These are phyloP conservation scores for Psettodes erumei DNA, from an alignment of 2,113 vertebrate genomes.

Conservation along the genomic window DNA sequence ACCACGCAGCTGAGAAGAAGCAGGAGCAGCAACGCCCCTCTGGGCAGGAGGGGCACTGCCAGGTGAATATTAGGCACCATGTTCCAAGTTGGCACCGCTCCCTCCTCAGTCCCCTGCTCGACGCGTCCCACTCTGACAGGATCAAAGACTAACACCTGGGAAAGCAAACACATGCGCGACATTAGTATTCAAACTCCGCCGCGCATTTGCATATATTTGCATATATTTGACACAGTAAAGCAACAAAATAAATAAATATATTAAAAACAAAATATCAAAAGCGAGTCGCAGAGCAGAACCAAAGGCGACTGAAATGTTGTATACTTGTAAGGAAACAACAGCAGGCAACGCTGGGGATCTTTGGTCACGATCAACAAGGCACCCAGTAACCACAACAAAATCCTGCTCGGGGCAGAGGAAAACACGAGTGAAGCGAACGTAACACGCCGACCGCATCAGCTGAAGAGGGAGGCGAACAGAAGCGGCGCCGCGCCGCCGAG, in stretches of 20 bases:
- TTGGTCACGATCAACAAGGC: slow-evolving; percentile 50
- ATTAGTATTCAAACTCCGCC: slow-evolving; percentile 66
- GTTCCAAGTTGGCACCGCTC: slow-evolving; percentile 86
- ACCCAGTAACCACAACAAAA: slow-evolving; percentile 48
- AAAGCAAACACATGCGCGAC: slow-evolving; percentile 65
- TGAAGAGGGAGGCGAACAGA: slow-evolving; percentile 9
- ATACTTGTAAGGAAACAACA: slow-evolving; percentile 51
- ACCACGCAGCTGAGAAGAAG: slow-evolving; percentile 87
- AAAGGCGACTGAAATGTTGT: slow-evolving; percentile 41
- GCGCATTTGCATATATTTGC: slow-evolving; percentile 76
- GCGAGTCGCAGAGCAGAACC: slow-evolving; percentile 27
- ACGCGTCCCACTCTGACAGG: slow-evolving; percentile 80
- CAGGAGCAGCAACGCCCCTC: slow-evolving; percentile 81
- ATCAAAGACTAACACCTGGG: slow-evolving; percentile 86
- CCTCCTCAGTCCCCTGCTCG: slow-evolving; percentile 82
- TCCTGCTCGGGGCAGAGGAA: slow-evolving; percentile 44
- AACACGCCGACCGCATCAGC: slow-evolving; percentile 39
- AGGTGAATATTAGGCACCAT: slow-evolving; percentile 89
- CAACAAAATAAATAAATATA: no score
- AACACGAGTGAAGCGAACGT: slow-evolving; percentile 35
- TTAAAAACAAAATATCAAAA: slow-evolving; percentile 61
- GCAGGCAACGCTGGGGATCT: slow-evolving; percentile 35
- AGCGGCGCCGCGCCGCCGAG: slow-evolving; percentile 8
- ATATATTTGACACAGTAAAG: slow-evolving; percentile 57
- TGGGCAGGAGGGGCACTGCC: slow-evolving; percentile 75